These are phyloP conservation scores for Isaurus tuberculatus DNA, from an alignment of 92 coral and sea anemone genomes.

Conservation along the genomic window DNA sequence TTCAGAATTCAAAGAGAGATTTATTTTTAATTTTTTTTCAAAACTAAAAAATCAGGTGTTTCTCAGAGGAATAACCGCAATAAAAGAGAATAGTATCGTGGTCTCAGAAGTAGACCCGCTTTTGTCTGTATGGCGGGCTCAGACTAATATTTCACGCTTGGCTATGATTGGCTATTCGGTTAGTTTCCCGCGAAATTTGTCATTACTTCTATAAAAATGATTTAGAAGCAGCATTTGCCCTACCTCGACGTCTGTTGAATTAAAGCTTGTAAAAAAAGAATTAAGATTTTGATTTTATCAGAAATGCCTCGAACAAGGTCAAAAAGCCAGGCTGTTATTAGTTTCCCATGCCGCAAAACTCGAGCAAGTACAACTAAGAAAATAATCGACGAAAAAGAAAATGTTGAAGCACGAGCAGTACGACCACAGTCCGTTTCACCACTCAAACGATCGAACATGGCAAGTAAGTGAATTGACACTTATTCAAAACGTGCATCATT, in stretches of 20 bases:
- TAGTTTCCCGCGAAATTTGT: conserved; percentile 43
- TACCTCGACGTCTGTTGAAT: background rate
- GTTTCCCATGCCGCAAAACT: conserved; percentile 82
- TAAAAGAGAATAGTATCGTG: background rate
- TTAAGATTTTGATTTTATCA: background rate
- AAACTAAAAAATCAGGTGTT: conserved; percentile 41
- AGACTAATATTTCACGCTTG: background rate
- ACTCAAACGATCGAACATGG: conserved; percentile 73
- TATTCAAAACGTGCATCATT: background rate
- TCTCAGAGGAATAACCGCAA: conserved; percentile 18
- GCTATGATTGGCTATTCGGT: conserved; percentile 18
- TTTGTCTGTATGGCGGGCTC: conserved; percentile 15
- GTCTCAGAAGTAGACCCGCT: conserved; percentile 28
- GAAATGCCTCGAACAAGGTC: conserved; percentile 77
- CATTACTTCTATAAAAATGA: background rate
- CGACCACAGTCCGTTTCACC: conserved; percentile 59
- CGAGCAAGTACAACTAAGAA: conserved; percentile 65
- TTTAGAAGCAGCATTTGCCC: background rate
- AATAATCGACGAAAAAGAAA: conserved; percentile 37
- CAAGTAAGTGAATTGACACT: conserved; percentile 56
- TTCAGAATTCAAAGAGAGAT: background rate
- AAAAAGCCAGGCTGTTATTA: conserved; percentile 78
- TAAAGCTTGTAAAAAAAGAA: background rate
- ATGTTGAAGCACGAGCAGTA: background rate
- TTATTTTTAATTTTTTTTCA: background rate